Percentiles rank a stretch among this genome's conserved stretches.
phyloP scores from a whole-genome alignment of 2,113 vertebrate species.

The Xiphias gladius region DNA sequence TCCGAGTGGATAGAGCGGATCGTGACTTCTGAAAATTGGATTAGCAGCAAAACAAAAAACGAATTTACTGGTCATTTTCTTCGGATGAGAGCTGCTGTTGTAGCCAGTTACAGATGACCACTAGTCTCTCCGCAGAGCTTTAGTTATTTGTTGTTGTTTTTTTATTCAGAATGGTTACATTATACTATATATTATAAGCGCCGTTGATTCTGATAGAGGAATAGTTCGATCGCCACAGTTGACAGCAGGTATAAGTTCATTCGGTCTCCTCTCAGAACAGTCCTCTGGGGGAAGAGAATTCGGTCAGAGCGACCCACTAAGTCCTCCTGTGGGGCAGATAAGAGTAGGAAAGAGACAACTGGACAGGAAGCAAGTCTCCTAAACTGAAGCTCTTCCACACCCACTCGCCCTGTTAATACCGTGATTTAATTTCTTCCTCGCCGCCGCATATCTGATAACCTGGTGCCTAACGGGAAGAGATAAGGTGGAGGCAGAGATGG shows the following conservation, averaged over 20 bases:
- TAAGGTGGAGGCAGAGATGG: background rate
- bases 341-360: slow-evolving; percentile 9
- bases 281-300: slow-evolving; percentile 35
- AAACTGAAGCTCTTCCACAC: slow-evolving; percentile 34
- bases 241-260: background rate
- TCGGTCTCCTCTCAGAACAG: background rate
- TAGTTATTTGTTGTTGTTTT: background rate
- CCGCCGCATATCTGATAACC: background rate
- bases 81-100: background rate
- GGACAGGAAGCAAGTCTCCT: slow-evolving; percentile 46
- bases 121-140: too few species aligned
- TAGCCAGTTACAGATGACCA: background rate
- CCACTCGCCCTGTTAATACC: slow-evolving; percentile 38
- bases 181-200: background rate
- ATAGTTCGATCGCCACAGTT: slow-evolving; percentile 11
- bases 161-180: background rate
- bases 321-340: slow-evolving; percentile 46
- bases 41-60: background rate
- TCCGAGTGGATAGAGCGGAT: slow-evolving; percentile 1
- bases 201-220: background rate
- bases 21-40: background rate
- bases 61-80: background rate
- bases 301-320: slow-evolving; percentile 47
- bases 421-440: background rate
- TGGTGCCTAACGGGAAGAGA: background rate